A percentile compares a stretch with the other conserved stretches of the same genome.
phyloP scores from a whole-genome alignment of 2,888 invertebrate genomes.

The Metallyticus violacea region DNA sequence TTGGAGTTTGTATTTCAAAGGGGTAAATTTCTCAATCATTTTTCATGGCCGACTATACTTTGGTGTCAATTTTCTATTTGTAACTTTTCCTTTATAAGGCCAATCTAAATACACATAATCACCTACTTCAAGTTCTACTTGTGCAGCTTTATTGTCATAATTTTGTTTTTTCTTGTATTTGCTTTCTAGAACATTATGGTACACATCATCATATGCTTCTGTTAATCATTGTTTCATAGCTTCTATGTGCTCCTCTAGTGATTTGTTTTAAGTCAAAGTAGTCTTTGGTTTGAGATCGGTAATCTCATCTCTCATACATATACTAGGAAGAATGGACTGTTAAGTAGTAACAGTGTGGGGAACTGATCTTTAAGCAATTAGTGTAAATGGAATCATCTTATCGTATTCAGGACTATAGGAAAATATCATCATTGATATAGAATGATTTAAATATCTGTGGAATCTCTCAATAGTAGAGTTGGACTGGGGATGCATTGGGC shows the following conservation, averaged over 20 bases:
- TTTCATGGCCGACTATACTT: not conserved
- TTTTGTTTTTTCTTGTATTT: too few species aligned
- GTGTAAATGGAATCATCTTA: not conserved
- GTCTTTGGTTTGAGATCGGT: not conserved
- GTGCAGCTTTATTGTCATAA: too few species aligned
- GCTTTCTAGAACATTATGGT: too few species aligned
- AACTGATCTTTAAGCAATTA: not conserved
- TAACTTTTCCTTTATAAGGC: too few species aligned
- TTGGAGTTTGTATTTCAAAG: not conserved
- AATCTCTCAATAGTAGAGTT: constrained; percentile 8
- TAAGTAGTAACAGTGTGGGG: not conserved
- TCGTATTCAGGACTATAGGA: not conserved
- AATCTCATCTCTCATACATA: not conserved
- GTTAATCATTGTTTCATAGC: too few species aligned
- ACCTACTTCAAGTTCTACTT: too few species aligned
- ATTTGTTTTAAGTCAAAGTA: too few species aligned
- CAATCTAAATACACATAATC: too few species aligned
- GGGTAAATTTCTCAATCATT: not conserved
- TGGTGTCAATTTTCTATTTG: not conserved
- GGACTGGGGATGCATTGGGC: constrained; percentile 9
- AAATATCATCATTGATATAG: not conserved
- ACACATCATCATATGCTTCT: too few species aligned
- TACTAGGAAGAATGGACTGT: not conserved
- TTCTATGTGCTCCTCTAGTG: too few species aligned
- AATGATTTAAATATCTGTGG: not conserved